Evolutionary conservation across 2,113 vertebrate species (phyloP), one percentile per base, ranked within the genome.

Genomic region (Erpornis zantholeuca): DNA sequence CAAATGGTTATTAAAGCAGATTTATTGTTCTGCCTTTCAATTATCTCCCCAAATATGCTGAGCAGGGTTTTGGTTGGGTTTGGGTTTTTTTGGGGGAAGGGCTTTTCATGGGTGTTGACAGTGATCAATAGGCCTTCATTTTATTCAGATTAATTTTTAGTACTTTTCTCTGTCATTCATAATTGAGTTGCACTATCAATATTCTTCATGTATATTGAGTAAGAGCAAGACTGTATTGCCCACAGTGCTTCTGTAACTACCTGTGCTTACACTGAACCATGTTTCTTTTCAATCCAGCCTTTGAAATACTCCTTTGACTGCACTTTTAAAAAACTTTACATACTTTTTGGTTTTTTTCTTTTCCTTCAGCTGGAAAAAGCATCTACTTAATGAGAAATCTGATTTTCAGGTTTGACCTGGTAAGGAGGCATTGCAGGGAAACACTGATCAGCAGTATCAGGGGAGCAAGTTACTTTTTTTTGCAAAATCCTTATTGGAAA

Each of bases 121-220:
- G 21, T 94, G 80, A 94, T 92, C 56, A 85, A 82, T 84, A n/a
- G 25, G 25, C 14, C 45, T 94, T 92, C 28, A 94, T 86, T 92
- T 95, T 81, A 72, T 42, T 93, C 88, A 86, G 49, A 91, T 93
- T 94, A 91, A 95, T 96, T 94, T 95, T 68, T 56, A 72, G 28
- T 66, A 57, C 33, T 93, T 92, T 79, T 86, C 82, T 86, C 25
- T 94, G 59, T 76, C 54, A 3, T 36, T 96, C 70, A 88, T 85
- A 89, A 95, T 64, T 84, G 35, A 95, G 54, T 86, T 86, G 20
- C 11, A 53, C 72, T 71, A 92, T 96, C 82, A 95, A 49, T 92
- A 90, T 88, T 69, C 63, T 57, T 31, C 42, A 57, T 59, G 19
- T 73, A 20, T 83, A 33, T 71, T 73, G 42, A 75, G 33, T 49